phyloP scores from a whole-genome alignment of 2,888 invertebrate genomes.

The Apamea crenata region DNA sequence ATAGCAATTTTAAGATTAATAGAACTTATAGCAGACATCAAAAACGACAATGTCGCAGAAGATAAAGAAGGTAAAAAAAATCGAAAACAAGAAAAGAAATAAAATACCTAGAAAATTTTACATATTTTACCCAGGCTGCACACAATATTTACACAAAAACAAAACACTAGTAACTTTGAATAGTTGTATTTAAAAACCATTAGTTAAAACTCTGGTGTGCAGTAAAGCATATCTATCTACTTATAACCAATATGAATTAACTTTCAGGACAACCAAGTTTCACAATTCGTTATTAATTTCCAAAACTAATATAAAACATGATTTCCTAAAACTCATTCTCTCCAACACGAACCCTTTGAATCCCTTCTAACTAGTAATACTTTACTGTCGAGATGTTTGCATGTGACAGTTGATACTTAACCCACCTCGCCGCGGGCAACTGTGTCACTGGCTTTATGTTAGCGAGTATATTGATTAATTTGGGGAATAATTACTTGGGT shows the following conservation, averaged over 20 bases:
- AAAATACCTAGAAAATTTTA: too few relatives aligned
- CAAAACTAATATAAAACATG: conserved; percentile 33
- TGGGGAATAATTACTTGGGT: neutral
- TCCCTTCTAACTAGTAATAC: conserved; percentile 37
- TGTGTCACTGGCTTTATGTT: conserved; percentile 53
- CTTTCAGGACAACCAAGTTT: neutral
- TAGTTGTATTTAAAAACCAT: neutral
- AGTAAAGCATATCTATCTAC: neutral
- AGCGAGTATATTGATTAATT: conserved; percentile 30
- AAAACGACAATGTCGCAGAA: too few relatives aligned
- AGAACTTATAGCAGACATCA: too few relatives aligned
- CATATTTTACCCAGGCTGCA: too few relatives aligned
- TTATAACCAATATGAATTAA: neutral
- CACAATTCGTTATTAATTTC: conserved; percentile 14
- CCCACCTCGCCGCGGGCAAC: conserved; percentile 45
- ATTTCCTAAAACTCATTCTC: conserved; percentile 14
- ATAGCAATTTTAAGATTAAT: too few relatives aligned
- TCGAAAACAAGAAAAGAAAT: too few relatives aligned
- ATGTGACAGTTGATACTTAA: conserved; percentile 58
- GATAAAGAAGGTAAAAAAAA: too few relatives aligned
- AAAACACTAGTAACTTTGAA: too few relatives aligned
- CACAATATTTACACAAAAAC: neutral
- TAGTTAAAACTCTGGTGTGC: neutral
- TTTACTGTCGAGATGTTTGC: conserved; percentile 28
- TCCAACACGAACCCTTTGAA: conserved; percentile 30